Base-by-base conservation (phyloP, 2,797 vertebrate genomes). In the Hypotaenidia philippensis region DNA sequence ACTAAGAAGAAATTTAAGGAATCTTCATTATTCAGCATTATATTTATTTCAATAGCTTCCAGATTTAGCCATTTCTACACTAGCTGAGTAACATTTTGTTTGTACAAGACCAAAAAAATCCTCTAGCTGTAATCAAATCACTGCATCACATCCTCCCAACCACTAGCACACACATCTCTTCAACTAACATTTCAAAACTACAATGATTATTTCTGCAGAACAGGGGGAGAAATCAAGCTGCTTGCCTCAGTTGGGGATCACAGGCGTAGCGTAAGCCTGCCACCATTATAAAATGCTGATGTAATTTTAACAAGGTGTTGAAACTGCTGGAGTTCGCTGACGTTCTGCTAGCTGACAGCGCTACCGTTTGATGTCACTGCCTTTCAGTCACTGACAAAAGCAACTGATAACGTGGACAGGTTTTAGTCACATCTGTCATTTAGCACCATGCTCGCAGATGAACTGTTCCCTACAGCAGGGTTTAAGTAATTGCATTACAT, bases 1-100 rank as follows among this genome's bases (percentile, higher is more conserved):
- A 89, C n/a, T 71, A 34, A 59, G 55, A 87, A 81, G 68, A 92
- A 91, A 93, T 32, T 52, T 15, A 82, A 89, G 88, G 83, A 89
- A 96, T 90, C 69, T 86, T 92, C 76, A 83, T 83, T 94, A 94
- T 87, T 95, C 94, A 93, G 94, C 96, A 92, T 74, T 87, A 79
- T 49, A 50, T 50, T 92, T 83, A 84, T 90, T 89, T 82, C 83
- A 92, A 52, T 23, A 82, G 60, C 47, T 92, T 94, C 79, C 91
- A 86, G 71, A 90, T 89, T 87, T 91, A 92, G 92, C 70, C 10
- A 88, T 84, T 89, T 93, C 87, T 82, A 44, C 47, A 41, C 76
- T 53, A 89, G 87, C 87, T 84, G 89, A 85, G 60, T 92, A 93
- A 92, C 83, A 55, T 83, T 83, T 94, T 76, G 83, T 89, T 95